Evolutionary conservation across 2,888 invertebrate genomes (phyloP).

Genomic region (Drosophila austrosaltans): DNA sequence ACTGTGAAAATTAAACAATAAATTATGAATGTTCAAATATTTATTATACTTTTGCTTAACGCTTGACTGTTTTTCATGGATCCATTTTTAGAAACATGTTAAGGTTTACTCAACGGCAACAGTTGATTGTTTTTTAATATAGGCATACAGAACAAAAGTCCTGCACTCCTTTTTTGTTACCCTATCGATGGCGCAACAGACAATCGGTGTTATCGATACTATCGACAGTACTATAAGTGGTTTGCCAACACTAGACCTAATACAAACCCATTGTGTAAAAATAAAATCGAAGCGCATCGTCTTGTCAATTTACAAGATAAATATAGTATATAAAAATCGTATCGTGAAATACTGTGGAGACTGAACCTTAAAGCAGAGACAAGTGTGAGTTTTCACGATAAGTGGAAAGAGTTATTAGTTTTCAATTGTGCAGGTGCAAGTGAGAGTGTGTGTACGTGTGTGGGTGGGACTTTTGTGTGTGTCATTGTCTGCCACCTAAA

Average conservation of each 20-base stretch:
- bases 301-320: slow-evolving; percentile 12
- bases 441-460: slow-evolving; percentile 14
- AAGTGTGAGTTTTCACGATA: slow-evolving; percentile 12
- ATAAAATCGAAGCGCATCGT: slow-evolving; percentile 14
- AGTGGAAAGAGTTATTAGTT: not conserved
- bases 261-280: slow-evolving; percentile 16
- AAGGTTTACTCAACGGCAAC: no score
- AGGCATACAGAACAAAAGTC: no score
- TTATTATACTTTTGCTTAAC: no score
- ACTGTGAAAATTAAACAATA: no score
- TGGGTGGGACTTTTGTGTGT: slow-evolving; percentile 16
- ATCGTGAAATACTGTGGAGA: not conserved
- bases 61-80: no score
- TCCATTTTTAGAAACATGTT: no score
- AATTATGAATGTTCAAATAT: no score
- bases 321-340: not conserved
- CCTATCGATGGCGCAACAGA: no score
- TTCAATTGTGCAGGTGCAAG: slow-evolving; percentile 10
- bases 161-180: no score
- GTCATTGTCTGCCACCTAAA: slow-evolving; percentile 19
- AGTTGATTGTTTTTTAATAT: no score
- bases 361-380: not conserved
- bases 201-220: no score
- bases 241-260: slow-evolving; percentile 5
- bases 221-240: no score